These are phyloP conservation scores for Ditula angustiorana DNA, from an alignment of 2,888 invertebrate species.

Conservation along the genomic window DNA sequence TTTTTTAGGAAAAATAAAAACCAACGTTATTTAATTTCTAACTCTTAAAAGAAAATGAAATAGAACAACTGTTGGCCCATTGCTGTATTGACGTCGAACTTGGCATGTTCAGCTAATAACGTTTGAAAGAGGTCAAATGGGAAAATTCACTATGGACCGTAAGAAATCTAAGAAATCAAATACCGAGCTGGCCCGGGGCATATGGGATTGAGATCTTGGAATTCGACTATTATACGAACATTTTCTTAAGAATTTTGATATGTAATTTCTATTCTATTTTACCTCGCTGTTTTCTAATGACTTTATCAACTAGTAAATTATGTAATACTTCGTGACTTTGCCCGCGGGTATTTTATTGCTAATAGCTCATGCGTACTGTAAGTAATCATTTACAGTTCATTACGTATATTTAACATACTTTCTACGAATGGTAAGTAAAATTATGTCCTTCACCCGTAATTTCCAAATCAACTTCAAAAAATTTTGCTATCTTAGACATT, in stretches of 20 bases:
- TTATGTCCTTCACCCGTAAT: no score
- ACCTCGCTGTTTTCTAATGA: not conserved
- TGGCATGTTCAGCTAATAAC: conserved; percentile 59
- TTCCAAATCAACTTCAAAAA: no score
- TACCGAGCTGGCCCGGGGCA: not conserved
- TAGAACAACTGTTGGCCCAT: conserved; percentile 48
- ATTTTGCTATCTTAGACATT: no score
- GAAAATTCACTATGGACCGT: conserved; percentile 27
- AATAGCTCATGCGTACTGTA: no score
- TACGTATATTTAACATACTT: no score
- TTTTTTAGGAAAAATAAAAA: no score
- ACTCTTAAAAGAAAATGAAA: conserved; percentile 50
- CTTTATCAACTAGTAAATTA: not conserved
- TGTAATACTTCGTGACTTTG: not conserved
- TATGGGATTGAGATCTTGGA: conserved; percentile 14
- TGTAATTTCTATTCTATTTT: not conserved
- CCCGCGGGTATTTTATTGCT: not conserved
- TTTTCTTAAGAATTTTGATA: not conserved
- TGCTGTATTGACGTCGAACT: conserved; percentile 49
- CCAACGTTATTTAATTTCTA: no score
- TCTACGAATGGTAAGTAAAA: no score
- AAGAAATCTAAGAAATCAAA: conserved; percentile 21
- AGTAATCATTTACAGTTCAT: no score
- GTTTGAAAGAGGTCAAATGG: conserved; percentile 53
- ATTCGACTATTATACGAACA: conserved; percentile 7